Evolutionary conservation across 1,140 invertebrate species (phyloP).

Genomic region (Bursaphelenchus mucronatus): DNA sequence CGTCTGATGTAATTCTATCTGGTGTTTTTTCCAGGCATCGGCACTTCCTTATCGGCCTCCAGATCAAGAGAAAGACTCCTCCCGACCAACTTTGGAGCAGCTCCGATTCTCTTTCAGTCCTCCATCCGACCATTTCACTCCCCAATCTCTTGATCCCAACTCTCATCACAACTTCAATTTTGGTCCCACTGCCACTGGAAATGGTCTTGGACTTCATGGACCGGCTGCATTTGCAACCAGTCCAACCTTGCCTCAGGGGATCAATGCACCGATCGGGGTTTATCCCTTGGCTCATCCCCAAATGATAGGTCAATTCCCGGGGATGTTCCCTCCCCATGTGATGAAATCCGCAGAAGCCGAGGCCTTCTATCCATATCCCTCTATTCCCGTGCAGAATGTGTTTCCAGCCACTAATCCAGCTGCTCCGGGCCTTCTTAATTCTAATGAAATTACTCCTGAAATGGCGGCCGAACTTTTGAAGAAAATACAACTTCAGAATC

Average conservation of each 20-base stretch:
- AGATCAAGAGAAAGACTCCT: constrained; percentile 14
- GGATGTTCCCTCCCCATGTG: no score
- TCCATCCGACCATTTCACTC: constrained; percentile 21
- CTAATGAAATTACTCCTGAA: constrained; percentile 15
- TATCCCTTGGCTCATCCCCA: constrained; percentile 21
- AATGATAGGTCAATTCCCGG: constrained; percentile 19
- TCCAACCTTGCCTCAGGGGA: constrained; percentile 32
- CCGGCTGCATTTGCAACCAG: constrained; percentile 34
- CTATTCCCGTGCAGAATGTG: no score
- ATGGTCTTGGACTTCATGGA: constrained; percentile 27
- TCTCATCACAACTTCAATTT: constrained; percentile 21
- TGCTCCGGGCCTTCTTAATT: constrained; percentile 13
- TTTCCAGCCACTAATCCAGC: no score
- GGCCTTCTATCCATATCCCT: no score
- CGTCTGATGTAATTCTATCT: constrained; percentile 39
- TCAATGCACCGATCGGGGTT: constrained; percentile 2
- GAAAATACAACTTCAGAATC: constrained; percentile 50
- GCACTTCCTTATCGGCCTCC: constrained; percentile 29
- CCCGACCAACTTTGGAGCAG: constrained; percentile 43
- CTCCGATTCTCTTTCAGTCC: constrained; percentile 50
- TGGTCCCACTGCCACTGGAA: constrained; percentile 18
- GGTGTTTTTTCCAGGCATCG: constrained; percentile 4
- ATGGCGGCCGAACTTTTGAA: constrained; percentile 46
- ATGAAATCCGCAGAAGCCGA: no score
- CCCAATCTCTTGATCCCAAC: constrained; percentile 15